A percentile compares a stretch with the other conserved stretches of the same genome.
Evolutionary conservation across 2,888 invertebrate species (phyloP).

Genomic region (Ophioninae sp.): DNA sequence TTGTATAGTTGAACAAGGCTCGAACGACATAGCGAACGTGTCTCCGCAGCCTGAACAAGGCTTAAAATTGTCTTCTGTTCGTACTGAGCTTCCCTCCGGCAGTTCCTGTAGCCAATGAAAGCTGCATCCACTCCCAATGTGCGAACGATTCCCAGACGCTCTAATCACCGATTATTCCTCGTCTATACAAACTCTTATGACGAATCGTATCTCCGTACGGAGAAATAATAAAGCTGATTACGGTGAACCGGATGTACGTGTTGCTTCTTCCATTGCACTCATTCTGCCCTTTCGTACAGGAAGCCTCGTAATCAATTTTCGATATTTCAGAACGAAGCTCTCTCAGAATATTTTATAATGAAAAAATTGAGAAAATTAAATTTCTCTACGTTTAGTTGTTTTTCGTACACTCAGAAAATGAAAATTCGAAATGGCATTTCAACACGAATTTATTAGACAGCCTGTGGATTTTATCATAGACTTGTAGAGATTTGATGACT

Average conservation of each 20-base stretch:
- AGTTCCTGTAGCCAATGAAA: background rate
- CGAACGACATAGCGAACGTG: conserved; percentile 70
- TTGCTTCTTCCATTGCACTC: background rate
- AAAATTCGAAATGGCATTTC: too few species aligned
- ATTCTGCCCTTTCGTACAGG: background rate
- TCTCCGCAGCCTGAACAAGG: conserved; percentile 72
- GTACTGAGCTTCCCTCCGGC: background rate
- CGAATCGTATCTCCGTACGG: background rate
- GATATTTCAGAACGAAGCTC: background rate
- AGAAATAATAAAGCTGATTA: background rate
- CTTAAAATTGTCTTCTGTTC: conserved; percentile 72
- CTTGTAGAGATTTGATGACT: too few species aligned
- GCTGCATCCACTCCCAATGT: background rate
- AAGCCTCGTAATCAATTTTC: background rate
- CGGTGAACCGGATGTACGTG: background rate
- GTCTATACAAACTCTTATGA: background rate
- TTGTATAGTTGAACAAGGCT: conserved; percentile 55
- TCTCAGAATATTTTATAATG: background rate
- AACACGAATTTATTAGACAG: too few species aligned
- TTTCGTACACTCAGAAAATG: too few species aligned
- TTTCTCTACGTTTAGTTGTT: background rate
- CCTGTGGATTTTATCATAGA: too few species aligned
- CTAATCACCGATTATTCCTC: background rate
- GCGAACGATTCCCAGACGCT: background rate
- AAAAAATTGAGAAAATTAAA: background rate